Conservation (phyloP, 2,888 invertebrate species). For the Chorisops tibialis region DNA sequence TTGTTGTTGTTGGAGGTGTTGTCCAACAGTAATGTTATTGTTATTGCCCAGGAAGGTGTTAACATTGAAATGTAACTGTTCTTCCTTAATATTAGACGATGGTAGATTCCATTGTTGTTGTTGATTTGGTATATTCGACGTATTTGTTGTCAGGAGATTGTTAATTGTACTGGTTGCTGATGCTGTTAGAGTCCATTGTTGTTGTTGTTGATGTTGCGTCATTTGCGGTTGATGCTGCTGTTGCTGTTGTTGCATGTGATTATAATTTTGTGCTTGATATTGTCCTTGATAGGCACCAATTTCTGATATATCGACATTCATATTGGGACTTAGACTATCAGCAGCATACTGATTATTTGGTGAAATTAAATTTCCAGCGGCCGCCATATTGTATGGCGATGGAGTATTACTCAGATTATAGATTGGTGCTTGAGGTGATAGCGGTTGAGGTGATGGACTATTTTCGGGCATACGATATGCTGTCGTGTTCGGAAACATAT, state of each 20-base stretch:
- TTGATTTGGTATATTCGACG: conserved; percentile 35
- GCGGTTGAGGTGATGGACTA: conserved; percentile 50
- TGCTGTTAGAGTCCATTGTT: conserved; percentile 36
- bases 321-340: conserved; percentile 30
- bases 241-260: conserved; percentile 12
- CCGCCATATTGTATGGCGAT: conserved; percentile 45
- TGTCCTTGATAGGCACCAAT: conserved; percentile 33
- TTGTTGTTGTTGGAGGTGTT: conserved; percentile 33
- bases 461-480: conserved; percentile 40
- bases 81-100: conserved; percentile 34
- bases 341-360: conserved; percentile 31
- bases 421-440: conserved; percentile 44
- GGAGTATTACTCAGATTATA: conserved; percentile 46
- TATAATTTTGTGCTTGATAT: conserved; percentile 35
- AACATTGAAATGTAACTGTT: conserved; percentile 21
- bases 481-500: conserved; percentile 42
- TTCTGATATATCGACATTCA: conserved; percentile 26
- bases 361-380: conserved; percentile 35
- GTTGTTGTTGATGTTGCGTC: conserved; percentile 34
- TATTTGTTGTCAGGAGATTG: conserved; percentile 36
- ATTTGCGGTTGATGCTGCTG: conserved; percentile 32
- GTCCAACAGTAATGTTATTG: conserved; percentile 25
- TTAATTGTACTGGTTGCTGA: conserved; percentile 34
- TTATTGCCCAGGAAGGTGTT: conserved; percentile 34
- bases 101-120: conserved; percentile 35